A percentile compares a stretch with the other conserved stretches of the same genome.
Conservation (phyloP, 2,113 vertebrate genomes). For the Trogon surrucura region DNA sequence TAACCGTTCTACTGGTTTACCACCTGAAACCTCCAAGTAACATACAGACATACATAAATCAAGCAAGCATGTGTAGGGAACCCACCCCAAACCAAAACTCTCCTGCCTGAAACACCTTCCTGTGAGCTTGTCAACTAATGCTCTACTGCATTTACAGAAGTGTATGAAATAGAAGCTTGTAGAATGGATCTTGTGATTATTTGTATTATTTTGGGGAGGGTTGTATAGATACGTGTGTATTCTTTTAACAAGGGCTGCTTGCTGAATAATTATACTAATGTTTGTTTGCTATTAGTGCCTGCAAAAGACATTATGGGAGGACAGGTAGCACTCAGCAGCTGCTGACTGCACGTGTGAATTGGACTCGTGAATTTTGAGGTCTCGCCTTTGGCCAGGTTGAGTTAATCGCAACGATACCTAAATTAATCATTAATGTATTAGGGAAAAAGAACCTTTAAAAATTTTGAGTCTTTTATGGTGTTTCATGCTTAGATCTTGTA, state of each 20-base stretch:
- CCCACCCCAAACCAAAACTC: rapidly evolving
- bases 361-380: background rate
- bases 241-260: background rate
- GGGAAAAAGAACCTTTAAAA: background rate
- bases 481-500: background rate
- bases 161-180: background rate
- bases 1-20: background rate
- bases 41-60: too few relatives aligned
- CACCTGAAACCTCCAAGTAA: background rate
- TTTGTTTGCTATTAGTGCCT: background rate
- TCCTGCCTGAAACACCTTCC: background rate
- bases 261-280: background rate
- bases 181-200: background rate
- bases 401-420: background rate
- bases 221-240: too few relatives aligned
- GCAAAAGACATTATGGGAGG: background rate
- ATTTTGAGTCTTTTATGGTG: background rate
- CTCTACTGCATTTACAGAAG: background rate
- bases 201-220: background rate
- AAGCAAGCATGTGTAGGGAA: background rate
- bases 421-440: background rate
- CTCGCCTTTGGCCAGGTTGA: background rate
- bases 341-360: rapidly evolving
- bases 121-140: background rate
- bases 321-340: background rate